These are phyloP conservation scores for Stenotaenia linearis DNA, from an alignment of 2,888 invertebrate species.

Conservation along the genomic window DNA sequence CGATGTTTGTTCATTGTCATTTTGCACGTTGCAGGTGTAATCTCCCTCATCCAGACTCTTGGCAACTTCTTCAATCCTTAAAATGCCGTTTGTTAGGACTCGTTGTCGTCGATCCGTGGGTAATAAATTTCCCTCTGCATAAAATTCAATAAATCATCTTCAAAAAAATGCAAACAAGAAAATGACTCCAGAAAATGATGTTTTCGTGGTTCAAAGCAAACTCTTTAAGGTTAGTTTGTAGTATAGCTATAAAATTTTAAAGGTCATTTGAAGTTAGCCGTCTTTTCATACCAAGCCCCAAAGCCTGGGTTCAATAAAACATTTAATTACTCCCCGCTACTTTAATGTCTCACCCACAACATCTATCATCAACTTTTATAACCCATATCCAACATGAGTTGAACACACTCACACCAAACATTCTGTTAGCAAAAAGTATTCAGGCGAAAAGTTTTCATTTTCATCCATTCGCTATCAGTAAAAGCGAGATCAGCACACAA, in stretches of 20 bases:
- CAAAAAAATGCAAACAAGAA: not conserved
- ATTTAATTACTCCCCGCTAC: not conserved
- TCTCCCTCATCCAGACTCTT: constrained; percentile 86
- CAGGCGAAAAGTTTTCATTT: not conserved
- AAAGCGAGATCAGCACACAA: not conserved
- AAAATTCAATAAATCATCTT: not conserved
- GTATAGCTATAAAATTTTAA: not conserved
- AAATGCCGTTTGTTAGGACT: constrained; percentile 85
- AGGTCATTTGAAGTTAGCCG: no score
- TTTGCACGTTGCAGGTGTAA: constrained; percentile 89
- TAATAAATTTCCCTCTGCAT: constrained; percentile 66
- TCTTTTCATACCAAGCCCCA: not conserved
- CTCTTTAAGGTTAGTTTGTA: not conserved
- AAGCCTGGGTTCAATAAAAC: not conserved
- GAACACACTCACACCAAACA: not conserved
- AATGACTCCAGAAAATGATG: not conserved
- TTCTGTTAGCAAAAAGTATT: not conserved
- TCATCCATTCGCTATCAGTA: not conserved
- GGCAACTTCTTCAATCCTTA: constrained; percentile 90
- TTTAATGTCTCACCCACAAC: not conserved
- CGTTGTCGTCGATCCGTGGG: constrained; percentile 94
- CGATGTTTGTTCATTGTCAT: constrained; percentile 85
- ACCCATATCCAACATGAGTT: not conserved
- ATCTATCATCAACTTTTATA: not conserved
- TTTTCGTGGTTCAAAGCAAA: not conserved